phyloP scores from a whole-genome alignment of 2,113 vertebrate species.

The Nanorana parkeri region DNA sequence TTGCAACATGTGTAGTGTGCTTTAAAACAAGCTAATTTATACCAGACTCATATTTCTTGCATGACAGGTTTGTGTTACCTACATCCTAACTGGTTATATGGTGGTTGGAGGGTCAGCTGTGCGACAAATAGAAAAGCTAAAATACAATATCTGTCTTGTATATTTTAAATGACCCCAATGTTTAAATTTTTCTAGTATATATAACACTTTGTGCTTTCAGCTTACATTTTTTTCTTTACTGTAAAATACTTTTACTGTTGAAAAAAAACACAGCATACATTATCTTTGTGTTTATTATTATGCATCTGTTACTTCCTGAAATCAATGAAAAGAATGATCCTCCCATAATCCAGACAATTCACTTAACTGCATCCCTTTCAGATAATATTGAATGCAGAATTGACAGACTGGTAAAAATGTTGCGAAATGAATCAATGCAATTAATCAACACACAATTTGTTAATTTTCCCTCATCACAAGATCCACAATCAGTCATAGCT shows the following conservation, averaged over 20 bases:
- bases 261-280: neutral
- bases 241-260: constrained; percentile 11
- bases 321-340: constrained; percentile 52
- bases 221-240: neutral
- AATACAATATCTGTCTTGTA: too few species aligned
- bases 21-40: too few species aligned
- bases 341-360: constrained; percentile 53
- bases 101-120: too few species aligned
- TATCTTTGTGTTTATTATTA: constrained; percentile 23
- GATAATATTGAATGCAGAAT: constrained; percentile 51
- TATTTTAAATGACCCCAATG: too few species aligned
- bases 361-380: constrained; percentile 54
- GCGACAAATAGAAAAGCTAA: too few species aligned
- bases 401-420: constrained; percentile 51
- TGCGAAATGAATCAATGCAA: constrained; percentile 53
- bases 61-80: too few species aligned
- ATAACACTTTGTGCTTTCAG: too few species aligned
- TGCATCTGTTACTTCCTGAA: constrained; percentile 41
- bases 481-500: constrained; percentile 53
- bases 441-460: constrained; percentile 55
- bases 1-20: too few species aligned
- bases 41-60: too few species aligned
- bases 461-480: constrained; percentile 55
- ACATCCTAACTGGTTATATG: too few species aligned
- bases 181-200: too few species aligned